These are phyloP conservation scores for Trichonephila clavipes DNA, from an alignment of 1,140 invertebrate species.

Conservation along the genomic window DNA sequence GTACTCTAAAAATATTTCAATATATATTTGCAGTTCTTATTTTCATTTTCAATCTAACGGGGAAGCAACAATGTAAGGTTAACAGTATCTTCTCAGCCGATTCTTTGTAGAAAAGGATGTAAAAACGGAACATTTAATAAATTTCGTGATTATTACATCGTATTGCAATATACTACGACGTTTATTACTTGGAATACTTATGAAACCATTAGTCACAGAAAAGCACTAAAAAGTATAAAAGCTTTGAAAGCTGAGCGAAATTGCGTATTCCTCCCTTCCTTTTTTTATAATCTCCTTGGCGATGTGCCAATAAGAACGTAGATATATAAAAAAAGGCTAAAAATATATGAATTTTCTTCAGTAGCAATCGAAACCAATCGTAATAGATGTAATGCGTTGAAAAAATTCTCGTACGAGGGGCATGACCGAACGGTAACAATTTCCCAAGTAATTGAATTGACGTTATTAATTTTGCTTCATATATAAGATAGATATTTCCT, in stretches of 20 bases:
- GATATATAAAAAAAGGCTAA: neutral
- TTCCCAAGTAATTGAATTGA: neutral
- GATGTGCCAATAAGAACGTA: neutral
- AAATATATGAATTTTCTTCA: slow-evolving; percentile 12
- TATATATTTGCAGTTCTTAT: neutral
- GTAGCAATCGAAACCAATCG: slow-evolving; percentile 21
- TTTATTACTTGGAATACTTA: slow-evolving; percentile 32
- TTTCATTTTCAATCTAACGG: neutral
- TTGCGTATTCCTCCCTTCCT: neutral
- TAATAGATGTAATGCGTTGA: neutral
- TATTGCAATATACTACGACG: neutral
- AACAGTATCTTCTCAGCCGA: neutral
- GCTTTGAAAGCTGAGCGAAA: neutral
- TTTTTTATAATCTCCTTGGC: neutral
- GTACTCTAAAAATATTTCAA: neutral
- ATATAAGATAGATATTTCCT: neutral
- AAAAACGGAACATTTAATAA: neutral
- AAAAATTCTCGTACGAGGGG: neutral
- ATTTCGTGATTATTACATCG: slow-evolving; percentile 13
- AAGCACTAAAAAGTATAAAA: slow-evolving; percentile 20
- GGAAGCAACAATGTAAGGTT: neutral
- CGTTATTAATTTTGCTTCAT: neutral
- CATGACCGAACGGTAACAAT: neutral
- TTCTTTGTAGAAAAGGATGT: neutral
- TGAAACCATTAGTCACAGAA: slow-evolving; percentile 26